Evolutionary conservation across 2,113 vertebrate genomes (phyloP), one percentile per base, ranked within the genome.

Genomic region (Condylura cristata): DNA sequence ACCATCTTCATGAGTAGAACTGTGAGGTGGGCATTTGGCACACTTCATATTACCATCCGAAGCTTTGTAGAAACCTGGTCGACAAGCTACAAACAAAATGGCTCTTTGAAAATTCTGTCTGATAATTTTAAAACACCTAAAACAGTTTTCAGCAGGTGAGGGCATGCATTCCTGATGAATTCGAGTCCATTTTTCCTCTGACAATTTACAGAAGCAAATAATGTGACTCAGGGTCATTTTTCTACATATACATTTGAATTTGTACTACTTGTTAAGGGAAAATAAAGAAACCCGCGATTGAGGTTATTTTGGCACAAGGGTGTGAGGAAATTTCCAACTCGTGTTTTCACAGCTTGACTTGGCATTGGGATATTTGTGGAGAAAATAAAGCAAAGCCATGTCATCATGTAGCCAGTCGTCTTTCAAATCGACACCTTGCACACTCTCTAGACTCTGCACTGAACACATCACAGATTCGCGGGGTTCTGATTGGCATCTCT

Each of bases 11-110:
- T 98, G 98, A 26, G 99, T 98, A 85, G 99, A 99, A 89, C 99
- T 99, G 92, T 99, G 99, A 37, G 99, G 99, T 2, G 99, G 99
- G 96, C 99, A 99, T 97, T 99, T 99, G 75, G 99, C 98, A 94
- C 99, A 99, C 97, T 99, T 99, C 96, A 96, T 96, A 0, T 99
- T 99, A 89, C 99, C 99, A 1, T 99, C 97, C 20, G 96, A 97
- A 9, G 99, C 98, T 98, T 99, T 99, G 98, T 99, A 99, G 98
- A 99, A 99, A 71, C 99, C 99, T 5, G 99, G 98, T 96, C 97
- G 98, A 98, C 99, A 99, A 97, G 98, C 99, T 99, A 96, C 65
- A 97, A 98, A 96, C 32, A 97, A 95, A 46, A 78, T 1, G 0
- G 61, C 4, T 53, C 94, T 96, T 91, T 95, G 83, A 89, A 79